phyloP scores from a whole-genome alignment of 1,140 invertebrate species.

The Eriosoma lanigerum region DNA sequence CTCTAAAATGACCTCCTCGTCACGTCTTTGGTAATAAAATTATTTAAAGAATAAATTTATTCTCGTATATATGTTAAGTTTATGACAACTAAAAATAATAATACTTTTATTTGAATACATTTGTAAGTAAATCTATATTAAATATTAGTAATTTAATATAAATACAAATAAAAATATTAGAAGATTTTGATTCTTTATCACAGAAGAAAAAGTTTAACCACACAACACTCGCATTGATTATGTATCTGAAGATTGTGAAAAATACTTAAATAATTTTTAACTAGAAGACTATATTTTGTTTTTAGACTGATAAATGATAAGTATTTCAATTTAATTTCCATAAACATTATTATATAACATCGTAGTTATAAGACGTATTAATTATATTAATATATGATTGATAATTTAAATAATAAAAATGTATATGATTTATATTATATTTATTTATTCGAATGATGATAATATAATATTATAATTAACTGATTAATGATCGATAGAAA shows the following conservation, averaged over 20 bases:
- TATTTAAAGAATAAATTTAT: no score
- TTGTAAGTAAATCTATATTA: not conserved
- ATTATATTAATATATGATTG: not conserved
- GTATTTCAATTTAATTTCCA: not conserved
- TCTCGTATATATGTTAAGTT: no score
- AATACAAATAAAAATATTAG: not conserved
- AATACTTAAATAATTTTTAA: not conserved
- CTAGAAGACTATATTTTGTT: not conserved
- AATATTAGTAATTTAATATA: not conserved
- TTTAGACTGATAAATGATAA: not conserved
- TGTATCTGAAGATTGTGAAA: not conserved
- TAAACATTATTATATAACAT: not conserved
- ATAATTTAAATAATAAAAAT: not conserved
- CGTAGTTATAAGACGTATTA: not conserved
- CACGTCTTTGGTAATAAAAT: no score
- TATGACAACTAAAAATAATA: not conserved
- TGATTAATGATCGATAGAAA: conserved; percentile 13
- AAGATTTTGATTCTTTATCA: conserved; percentile 11
- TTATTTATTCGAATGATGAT: not conserved
- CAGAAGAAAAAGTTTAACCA: not conserved
- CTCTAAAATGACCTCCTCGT: no score
- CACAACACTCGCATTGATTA: not conserved
- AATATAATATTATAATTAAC: not conserved
- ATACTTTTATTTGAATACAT: not conserved
- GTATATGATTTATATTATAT: no score